A percentile compares a stretch with the other conserved stretches of the same genome.
Evolutionary conservation across 2,888 invertebrate species (phyloP).

Genomic region (Pantelozetes paolii): DNA sequence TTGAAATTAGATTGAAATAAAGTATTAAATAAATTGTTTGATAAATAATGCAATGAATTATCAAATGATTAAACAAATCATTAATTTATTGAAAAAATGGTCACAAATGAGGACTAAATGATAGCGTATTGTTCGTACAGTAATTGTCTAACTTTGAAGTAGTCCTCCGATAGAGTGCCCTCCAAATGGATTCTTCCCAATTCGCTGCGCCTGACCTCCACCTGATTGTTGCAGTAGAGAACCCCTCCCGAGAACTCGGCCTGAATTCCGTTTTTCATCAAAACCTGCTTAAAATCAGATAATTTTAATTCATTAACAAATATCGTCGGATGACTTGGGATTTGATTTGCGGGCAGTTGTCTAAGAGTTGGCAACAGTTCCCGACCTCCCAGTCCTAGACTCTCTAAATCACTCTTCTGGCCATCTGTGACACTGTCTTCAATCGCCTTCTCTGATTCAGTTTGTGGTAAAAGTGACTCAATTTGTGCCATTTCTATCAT

Average conservation of each 20-base stretch:
- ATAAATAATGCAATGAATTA: too few species aligned
- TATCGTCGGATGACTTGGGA: constrained; percentile 71
- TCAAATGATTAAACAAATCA: too few species aligned
- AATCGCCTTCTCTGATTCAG: constrained; percentile 47
- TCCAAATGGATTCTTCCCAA: constrained; percentile 87
- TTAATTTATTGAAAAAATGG: neutral
- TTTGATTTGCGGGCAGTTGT: constrained; percentile 50
- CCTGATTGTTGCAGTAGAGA: constrained; percentile 85
- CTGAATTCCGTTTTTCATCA: constrained; percentile 67
- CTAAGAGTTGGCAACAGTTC: constrained; percentile 39
- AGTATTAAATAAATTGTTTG: constrained; percentile 5
- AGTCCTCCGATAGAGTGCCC: constrained; percentile 89
- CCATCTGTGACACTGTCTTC: constrained; percentile 46
- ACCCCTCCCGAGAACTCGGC: constrained; percentile 88
- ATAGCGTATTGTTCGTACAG: constrained; percentile 96
- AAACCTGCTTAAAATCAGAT: constrained; percentile 79
- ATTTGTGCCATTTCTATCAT: constrained; percentile 57
- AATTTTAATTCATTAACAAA: constrained; percentile 90
- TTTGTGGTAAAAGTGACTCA: constrained; percentile 45
- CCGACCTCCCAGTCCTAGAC: constrained; percentile 4
- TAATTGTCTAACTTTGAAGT: constrained; percentile 83
- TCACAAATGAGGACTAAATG: constrained; percentile 59
- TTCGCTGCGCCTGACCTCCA: constrained; percentile 86
- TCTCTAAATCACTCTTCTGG: neutral
- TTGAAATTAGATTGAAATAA: too few species aligned